phyloP scores from a whole-genome alignment of 2,113 vertebrate genomes.

The Gopherus flavomarginatus region DNA sequence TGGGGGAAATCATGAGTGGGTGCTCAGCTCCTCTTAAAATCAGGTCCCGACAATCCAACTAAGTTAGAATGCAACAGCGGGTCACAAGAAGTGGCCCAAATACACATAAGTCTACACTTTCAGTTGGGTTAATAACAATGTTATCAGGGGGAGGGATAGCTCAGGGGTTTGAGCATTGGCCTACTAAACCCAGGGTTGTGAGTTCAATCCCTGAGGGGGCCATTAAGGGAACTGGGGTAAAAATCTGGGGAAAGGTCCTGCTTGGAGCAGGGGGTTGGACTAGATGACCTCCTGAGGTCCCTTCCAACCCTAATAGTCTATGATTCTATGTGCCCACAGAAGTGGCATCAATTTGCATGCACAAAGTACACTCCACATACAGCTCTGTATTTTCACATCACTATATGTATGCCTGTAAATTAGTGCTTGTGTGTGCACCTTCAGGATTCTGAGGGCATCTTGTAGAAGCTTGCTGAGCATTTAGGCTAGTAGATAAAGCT shows the following conservation, averaged over 20 bases:
- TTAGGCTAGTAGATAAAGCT: not conserved
- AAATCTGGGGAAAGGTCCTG: too few species aligned
- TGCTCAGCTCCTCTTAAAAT: not conserved
- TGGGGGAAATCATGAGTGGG: not conserved
- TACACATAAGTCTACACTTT: not conserved
- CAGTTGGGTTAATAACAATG: not conserved
- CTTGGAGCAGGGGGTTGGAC: too few species aligned
- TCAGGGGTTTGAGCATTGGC: too few species aligned
- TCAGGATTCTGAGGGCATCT: not conserved
- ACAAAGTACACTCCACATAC: not conserved
- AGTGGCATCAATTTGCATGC: not conserved
- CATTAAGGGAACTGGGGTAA: too few species aligned
- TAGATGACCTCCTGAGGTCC: too few species aligned
- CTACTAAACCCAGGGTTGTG: too few species aligned
- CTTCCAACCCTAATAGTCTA: too few species aligned
- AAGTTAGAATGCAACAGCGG: not conserved
- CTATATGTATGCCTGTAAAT: not conserved
- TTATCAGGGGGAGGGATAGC: too few species aligned
- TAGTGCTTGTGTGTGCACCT: not conserved
- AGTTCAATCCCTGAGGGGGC: too few species aligned
- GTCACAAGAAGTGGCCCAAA: not conserved
- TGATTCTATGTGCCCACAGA: slow-evolving; percentile 4
- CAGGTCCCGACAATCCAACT: not conserved
- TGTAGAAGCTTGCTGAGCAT: not conserved
- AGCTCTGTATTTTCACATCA: not conserved